These are phyloP conservation scores for Nephotettix cincticeps DNA, from an alignment of 1,140 invertebrate species.

Conservation along the genomic window DNA sequence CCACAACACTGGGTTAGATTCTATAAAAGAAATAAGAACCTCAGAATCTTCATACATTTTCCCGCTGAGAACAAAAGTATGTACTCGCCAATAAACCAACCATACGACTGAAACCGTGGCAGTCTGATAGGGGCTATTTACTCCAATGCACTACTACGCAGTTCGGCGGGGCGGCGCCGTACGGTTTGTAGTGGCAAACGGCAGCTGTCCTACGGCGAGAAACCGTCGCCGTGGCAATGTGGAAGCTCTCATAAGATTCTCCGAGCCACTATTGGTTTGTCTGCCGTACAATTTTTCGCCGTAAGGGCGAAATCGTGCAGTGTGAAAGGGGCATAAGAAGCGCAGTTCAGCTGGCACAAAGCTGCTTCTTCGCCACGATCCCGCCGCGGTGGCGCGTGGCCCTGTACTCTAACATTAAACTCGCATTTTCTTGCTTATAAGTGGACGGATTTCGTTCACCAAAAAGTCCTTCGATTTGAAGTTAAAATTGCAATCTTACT, in stretches of 20 bases:
- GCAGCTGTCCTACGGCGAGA: background rate
- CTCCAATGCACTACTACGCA: constrained; percentile 5
- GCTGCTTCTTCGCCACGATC: no score
- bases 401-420: no score
- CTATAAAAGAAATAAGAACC: background rate
- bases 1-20: constrained; percentile 4
- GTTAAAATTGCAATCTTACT: no score
- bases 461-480: no score
- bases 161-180: background rate
- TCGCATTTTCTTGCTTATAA: no score
- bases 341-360: no score
- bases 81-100: background rate
- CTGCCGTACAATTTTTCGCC: background rate
- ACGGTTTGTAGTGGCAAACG: background rate
- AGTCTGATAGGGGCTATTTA: constrained; percentile 4
- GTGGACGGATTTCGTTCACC: no score
- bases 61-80: background rate
- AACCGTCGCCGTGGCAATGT: constrained; percentile 2
- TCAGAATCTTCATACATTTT: background rate
- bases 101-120: background rate
- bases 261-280: no score
- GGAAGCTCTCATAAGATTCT: no score
- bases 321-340: constrained; percentile 7
- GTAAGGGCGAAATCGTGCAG: background rate
- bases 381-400: no score